These are phyloP conservation scores for Chrysolina oricalcia DNA, from an alignment of 2,888 invertebrate genomes.

Conservation along the genomic window DNA sequence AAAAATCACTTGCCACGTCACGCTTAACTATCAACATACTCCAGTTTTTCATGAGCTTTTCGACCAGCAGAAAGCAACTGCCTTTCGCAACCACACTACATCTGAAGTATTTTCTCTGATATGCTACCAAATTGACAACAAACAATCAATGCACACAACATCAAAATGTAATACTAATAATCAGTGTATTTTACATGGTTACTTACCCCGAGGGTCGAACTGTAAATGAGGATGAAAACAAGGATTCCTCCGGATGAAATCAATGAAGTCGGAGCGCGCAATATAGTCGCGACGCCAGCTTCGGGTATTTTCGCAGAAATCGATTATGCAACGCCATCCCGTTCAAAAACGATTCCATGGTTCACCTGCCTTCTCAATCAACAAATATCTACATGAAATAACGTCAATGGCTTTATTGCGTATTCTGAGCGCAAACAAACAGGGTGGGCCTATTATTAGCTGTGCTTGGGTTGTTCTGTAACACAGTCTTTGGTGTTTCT, in stretches of 20 bases:
- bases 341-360: background rate
- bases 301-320: conserved; percentile 33
- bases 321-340: conserved; percentile 33
- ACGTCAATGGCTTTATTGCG: background rate
- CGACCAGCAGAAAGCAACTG: background rate
- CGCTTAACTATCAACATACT: background rate
- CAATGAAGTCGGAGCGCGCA: conserved; percentile 59
- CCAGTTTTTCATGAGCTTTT: background rate
- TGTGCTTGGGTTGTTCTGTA: too few species aligned
- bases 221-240: conserved; percentile 49
- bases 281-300: conserved; percentile 40
- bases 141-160: background rate
- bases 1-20: background rate
- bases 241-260: conserved; percentile 53
- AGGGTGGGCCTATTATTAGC: too few species aligned
- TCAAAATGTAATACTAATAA: conserved; percentile 22
- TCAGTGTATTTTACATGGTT: conserved; percentile 10
- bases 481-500: too few species aligned
- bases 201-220: conserved; percentile 59
- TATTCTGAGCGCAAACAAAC: background rate
- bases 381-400: background rate
- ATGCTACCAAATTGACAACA: background rate
- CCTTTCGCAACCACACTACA: background rate
- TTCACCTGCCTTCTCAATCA: background rate
- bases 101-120: background rate